Percentiles rank a stretch among this genome's conserved stretches.
phyloP scores from a whole-genome alignment of 2,888 invertebrate genomes.

The Clostera curtula region DNA sequence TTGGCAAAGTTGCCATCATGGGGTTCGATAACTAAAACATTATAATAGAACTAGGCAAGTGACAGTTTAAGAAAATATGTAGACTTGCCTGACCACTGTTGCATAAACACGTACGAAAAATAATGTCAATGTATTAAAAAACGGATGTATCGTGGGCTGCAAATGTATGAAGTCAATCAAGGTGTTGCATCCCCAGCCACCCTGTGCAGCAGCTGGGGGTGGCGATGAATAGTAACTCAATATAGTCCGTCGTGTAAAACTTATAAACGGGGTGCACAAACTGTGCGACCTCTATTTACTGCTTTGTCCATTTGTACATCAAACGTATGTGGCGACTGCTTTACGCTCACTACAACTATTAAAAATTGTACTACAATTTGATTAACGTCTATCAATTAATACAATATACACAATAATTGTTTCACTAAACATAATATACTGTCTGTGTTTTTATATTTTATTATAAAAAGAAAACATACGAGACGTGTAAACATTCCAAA shows the following conservation, averaged over 20 bases:
- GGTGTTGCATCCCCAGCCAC: constrained; percentile 8
- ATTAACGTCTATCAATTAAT: constrained; percentile 35
- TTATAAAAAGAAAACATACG: constrained; percentile 24
- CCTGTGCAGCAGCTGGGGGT: background rate
- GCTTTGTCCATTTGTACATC: constrained; percentile 17
- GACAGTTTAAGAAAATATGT: too few species aligned
- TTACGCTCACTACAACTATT: constrained; percentile 29
- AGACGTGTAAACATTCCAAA: constrained; percentile 37
- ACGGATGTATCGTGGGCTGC: constrained; percentile 14
- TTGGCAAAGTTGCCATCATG: too few species aligned
- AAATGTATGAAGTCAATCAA: constrained; percentile 26
- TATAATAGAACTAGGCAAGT: too few species aligned
- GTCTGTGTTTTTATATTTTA: constrained; percentile 11
- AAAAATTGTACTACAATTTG: constrained; percentile 38
- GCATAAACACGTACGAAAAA: too few species aligned
- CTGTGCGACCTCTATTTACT: constrained; percentile 14
- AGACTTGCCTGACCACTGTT: too few species aligned
- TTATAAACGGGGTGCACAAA: too few species aligned
- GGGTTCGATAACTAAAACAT: too few species aligned
- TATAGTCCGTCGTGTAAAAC: too few species aligned
- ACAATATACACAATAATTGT: constrained; percentile 15
- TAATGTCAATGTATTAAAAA: constrained; percentile 11
- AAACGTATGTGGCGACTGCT: constrained; percentile 24
- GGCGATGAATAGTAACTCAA: too few species aligned
- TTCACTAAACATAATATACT: constrained; percentile 14